Base-by-base conservation (phyloP, 2,888 invertebrate species). In the Nysson spinosus region DNA sequence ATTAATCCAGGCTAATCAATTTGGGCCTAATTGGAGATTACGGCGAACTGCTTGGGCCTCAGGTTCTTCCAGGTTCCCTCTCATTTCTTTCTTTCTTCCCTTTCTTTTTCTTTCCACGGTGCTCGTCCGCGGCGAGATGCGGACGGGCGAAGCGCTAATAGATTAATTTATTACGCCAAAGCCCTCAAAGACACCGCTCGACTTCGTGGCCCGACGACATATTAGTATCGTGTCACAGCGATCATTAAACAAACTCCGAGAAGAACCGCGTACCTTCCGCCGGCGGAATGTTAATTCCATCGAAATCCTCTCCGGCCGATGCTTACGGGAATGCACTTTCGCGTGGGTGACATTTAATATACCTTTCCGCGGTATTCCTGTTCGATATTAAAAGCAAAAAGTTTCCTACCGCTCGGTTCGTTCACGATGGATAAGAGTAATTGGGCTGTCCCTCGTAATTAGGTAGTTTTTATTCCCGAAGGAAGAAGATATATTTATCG, bases 101-200 rank as follows among this genome's bases (percentile, higher is more conserved):
- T 20, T 6, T 70, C 57, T 60, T 56, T 55, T 58, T 47, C 52
- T 44, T 47, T 32, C 43, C 35, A 44, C 40, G 24, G n/a, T n/a
- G n/a, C n/a, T 42, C 17, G 24, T 20, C 34, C 39, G 51, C 43
- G 40, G 49, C 46, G 44, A 51, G 66, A 71, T 57, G 72, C 68
- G 63, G 60, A 63, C 75, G 72, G 62, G 56, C 78, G 57, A 58
- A 68, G 79, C 78, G 82, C 79, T 85, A 85, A 85, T 85, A 85
- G 85, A 85, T 85, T 85, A 85, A 85, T 85, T 85, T 85, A 85
- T 85, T 84, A 85, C 81, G 77, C 78, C 74, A 80, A 83, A 80
- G 77, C 75, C 75, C 80, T 85, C 85, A 85, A 85, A 85, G 85
- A 78, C 68, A 75, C 85, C 84, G 84, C 82, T 69, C 51, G 66